These are phyloP conservation scores for Drosophila tripunctata DNA, from an alignment of 2,888 invertebrate genomes.

Conservation along the genomic window DNA sequence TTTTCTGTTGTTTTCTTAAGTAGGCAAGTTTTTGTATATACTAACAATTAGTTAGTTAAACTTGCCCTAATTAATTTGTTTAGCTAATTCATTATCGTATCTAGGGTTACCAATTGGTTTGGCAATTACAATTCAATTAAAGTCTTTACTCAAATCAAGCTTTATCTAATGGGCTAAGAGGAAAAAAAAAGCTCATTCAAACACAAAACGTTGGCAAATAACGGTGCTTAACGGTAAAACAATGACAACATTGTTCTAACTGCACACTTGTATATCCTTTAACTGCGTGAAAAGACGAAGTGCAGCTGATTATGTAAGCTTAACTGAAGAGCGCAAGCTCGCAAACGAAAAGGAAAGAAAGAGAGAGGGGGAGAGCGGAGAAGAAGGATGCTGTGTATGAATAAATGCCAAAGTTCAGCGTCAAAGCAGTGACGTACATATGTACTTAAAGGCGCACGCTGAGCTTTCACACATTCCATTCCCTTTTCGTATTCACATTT, in stretches of 20 bases:
- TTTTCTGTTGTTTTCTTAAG: conserved; percentile 2
- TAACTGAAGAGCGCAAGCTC: conserved; percentile 47
- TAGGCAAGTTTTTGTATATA: not conserved
- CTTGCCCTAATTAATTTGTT: not conserved
- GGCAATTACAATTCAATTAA: conserved; percentile 7
- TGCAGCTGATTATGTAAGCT: conserved; percentile 66
- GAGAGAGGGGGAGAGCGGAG: not conserved
- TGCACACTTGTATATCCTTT: conserved; percentile 41
- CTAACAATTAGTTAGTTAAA: not conserved
- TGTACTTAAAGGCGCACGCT: conserved; percentile 25
- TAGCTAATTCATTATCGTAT: not conserved
- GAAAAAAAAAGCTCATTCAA: conserved; percentile 6
- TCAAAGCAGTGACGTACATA: conserved; percentile 59
- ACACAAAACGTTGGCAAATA: conserved; percentile 1
- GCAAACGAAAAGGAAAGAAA: not conserved
- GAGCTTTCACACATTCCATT: conserved; percentile 40
- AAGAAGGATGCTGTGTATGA: conserved; percentile 35
- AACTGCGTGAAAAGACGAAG: conserved; percentile 40
- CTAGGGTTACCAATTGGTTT: not conserved
- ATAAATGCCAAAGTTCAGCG: conserved; percentile 73
- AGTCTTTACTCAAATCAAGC: not conserved
- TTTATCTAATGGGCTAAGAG: conserved; percentile 17
- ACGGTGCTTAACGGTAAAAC: conserved; percentile 40
- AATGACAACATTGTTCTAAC: conserved; percentile 66
- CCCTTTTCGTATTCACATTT: not conserved